These are phyloP conservation scores for Sympetrum striolatum DNA, from an alignment of 2,888 invertebrate species.

Conservation along the genomic window DNA sequence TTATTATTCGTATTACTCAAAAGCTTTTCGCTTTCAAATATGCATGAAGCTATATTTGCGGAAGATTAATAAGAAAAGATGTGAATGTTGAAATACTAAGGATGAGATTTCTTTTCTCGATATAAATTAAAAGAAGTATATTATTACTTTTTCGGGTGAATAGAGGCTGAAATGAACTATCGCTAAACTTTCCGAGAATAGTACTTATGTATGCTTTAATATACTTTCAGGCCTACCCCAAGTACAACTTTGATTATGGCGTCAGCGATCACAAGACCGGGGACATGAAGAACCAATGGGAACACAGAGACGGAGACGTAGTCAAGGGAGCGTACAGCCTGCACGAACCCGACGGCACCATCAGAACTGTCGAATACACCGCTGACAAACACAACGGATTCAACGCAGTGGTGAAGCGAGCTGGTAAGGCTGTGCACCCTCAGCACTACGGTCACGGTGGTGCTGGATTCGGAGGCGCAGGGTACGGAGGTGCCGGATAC, in stretches of 20 bases:
- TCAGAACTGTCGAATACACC: constrained; percentile 27
- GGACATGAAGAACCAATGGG: constrained; percentile 45
- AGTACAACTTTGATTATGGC: constrained; percentile 10
- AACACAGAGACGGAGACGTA: constrained; percentile 49
- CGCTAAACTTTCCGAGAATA: too few relatives aligned
- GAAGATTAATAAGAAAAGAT: too few relatives aligned
- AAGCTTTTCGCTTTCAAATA: too few relatives aligned
- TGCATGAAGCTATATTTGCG: too few relatives aligned
- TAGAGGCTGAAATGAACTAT: too few relatives aligned
- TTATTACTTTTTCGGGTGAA: too few relatives aligned
- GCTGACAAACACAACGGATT: constrained; percentile 48
- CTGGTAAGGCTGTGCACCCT: constrained; percentile 9
- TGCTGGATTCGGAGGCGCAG: background rate
- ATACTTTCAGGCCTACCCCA: background rate
- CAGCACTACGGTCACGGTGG: background rate
- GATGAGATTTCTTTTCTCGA: too few relatives aligned
- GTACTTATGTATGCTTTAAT: too few relatives aligned
- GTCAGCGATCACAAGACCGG: constrained; percentile 12
- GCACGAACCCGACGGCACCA: constrained; percentile 21
- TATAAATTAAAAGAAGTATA: too few relatives aligned
- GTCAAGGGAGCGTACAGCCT: constrained; percentile 44
- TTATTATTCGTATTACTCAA: too few relatives aligned
- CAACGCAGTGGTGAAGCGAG: constrained; percentile 45
- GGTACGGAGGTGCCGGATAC: background rate
- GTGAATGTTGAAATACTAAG: too few relatives aligned